A percentile compares a stretch with the other conserved stretches of the same genome.
phyloP scores from a whole-genome alignment of 2,113 vertebrate genomes.

The Callaeas wilsoni region DNA sequence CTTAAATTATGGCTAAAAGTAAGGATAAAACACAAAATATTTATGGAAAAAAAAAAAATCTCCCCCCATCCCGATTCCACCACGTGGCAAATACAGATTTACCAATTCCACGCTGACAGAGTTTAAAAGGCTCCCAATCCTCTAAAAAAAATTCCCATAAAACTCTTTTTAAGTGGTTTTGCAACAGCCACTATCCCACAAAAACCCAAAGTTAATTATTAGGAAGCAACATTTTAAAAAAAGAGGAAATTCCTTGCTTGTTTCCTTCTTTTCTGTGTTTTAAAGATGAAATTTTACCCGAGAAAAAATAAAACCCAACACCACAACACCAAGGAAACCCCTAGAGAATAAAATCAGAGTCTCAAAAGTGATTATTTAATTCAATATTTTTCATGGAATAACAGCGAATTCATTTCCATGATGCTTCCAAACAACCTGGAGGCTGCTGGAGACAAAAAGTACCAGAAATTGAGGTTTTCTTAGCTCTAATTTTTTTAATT shows the following conservation, averaged over 20 bases:
- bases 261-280: not conserved
- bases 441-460: not conserved
- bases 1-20: not conserved
- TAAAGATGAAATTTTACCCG: not conserved
- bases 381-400: too few species aligned
- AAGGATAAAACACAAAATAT: not conserved
- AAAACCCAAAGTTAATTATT: not conserved
- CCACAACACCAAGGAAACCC: not conserved
- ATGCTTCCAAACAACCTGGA: not conserved
- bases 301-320: not conserved
- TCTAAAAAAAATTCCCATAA: too few species aligned
- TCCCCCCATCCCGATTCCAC: not conserved
- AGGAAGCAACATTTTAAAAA: not conserved
- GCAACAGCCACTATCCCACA: not conserved
- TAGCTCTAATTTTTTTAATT: not conserved
- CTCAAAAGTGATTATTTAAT: not conserved
- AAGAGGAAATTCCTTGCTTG: too few species aligned
- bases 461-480: not conserved
- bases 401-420: not conserved
- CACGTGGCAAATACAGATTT: not conserved
- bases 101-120: accelerated
- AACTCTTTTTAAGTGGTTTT: not conserved
- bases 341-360: not conserved
- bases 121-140: not conserved
- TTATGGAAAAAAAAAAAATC: not conserved